Base-by-base conservation (phyloP, 1,140 invertebrate genomes). In the Dryas iulia region DNA sequence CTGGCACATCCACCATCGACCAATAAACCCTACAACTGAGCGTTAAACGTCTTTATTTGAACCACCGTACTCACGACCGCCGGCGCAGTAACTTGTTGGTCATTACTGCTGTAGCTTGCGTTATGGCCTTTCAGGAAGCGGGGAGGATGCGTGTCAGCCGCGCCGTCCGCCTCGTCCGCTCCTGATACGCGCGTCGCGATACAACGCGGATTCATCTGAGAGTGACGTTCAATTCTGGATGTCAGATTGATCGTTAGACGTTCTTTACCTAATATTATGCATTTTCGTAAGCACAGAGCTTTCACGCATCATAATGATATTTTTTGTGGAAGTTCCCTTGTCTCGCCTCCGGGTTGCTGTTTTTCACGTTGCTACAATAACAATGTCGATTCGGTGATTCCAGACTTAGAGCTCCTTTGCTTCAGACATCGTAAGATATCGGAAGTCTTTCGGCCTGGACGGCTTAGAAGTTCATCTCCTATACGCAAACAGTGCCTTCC, bases 391-490 rank as follows among this genome's bases (percentile, higher is more conserved):
- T 94, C 12, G 93, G 93, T 12, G 95, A 93, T 0, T 94, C 93
- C 24, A 93, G 94, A 31, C 93, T 93, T 10, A 98, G 89, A 33
- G 95, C 93, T 78, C 95, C 94, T 66, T 95, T 94, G 96, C 96
- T 90, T 97, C 96, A 1, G 94, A 89, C 92, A 97, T 95, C 10
- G 94, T 94, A 14, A 97, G 85, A 12, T 96, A 96, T 25, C 95
- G 93, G n/a, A 62, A 97, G 86, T 76, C 95, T 92, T n/a, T 72
- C 94, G 93, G 0, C 96, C 96, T 97, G 97, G 0, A 97, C 96
- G 76, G n/a, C 96, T 97, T 6, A 97, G 88, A 18, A 98, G 94
- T 90, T 97, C 96, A 86, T 98, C 97, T 1, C 96, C 96, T 61
- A 96, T 93, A 63, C 93, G 93, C 59, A 98, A 82, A n/a, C n/a